Conservation (phyloP, 2,888 invertebrate genomes). For the Standfussiana lucernea region DNA sequence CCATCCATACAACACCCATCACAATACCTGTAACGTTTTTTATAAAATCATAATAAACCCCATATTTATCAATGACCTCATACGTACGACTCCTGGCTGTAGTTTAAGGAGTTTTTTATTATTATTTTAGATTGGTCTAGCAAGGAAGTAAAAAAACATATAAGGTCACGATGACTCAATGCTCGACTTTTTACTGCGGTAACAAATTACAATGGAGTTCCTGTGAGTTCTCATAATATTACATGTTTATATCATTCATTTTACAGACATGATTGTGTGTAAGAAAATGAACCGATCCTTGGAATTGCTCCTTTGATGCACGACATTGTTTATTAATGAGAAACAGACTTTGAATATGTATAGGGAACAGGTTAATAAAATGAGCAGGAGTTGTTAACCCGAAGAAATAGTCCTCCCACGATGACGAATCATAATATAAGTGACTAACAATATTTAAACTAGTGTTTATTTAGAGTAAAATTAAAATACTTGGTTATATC, state of each 20-base stretch:
- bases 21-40: conserved; percentile 43
- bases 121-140: conserved; percentile 55
- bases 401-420: conserved; percentile 61
- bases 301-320: conserved; percentile 82
- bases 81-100: conserved; percentile 34
- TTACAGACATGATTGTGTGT: conserved; percentile 60
- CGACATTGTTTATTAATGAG: conserved; percentile 83
- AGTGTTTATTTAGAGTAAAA: conserved; percentile 14
- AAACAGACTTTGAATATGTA: conserved; percentile 76
- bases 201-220: conserved; percentile 52
- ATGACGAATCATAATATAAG: conserved; percentile 52
- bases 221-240: conserved; percentile 52
- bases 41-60: conserved; percentile 41
- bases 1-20: conserved; percentile 59
- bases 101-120: conserved; percentile 53
- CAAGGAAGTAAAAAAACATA: conserved; percentile 66
- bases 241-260: conserved; percentile 48
- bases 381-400: conserved; percentile 71
- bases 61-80: conserved; percentile 56
- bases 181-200: conserved; percentile 46
- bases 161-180: conserved; percentile 67
- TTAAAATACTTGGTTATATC: conserved; percentile 25
- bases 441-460: conserved; percentile 17
- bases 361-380: conserved; percentile 80
- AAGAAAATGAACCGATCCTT: conserved; percentile 73